Evolutionary conservation across 2,888 invertebrate species (phyloP), one percentile per base, ranked within the genome.

Genomic region (Apodemia zela): DNA sequence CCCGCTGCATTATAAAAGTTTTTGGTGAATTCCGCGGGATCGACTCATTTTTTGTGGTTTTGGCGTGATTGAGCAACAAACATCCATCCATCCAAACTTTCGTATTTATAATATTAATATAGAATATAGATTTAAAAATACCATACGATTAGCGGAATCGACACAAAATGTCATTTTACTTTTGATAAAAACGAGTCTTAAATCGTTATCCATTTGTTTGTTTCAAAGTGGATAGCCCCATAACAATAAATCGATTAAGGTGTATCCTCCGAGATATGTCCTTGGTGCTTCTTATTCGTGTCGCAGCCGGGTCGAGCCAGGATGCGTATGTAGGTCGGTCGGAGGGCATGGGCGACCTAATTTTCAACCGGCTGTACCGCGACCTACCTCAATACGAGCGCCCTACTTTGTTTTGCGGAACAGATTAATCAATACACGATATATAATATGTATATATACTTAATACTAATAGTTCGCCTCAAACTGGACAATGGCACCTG

Each of bases 311-410:
- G 45, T 21, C 59, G 45, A 62, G 62, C 64, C 63, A 62, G 67
- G 64, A 57, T 57, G 60, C 62, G 64, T 62, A 69, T 62, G 59
- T 68, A 63, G 68, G 67, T 57, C 66, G 61, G 60, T 54, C 29
- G 21, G 54, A 57, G 79, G 75, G 68, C 82, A 75, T 73, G 70
- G 69, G 67, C 67, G 72, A 68, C 68, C 80, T 73, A 75, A 75
- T 79, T 80, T 75, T 69, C 63, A 76, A 72, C 74, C 76, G 29
- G 54, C 54, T 25, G 29, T 57, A 70, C 74, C 84, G 75, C 75
- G 87, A 87, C 87, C 87, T 87, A 79, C 84, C 87, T 72, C 82
- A 87, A 45, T 42, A 29, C 42, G 21, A 21, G 42, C 85, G 81
- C 81, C 82, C 82, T 75, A 82, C 71, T 67, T 70, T 54, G 35